These are phyloP conservation scores for Lepisosteus oculatus DNA, from an alignment of 2,113 vertebrate genomes.

Conservation along the genomic window DNA sequence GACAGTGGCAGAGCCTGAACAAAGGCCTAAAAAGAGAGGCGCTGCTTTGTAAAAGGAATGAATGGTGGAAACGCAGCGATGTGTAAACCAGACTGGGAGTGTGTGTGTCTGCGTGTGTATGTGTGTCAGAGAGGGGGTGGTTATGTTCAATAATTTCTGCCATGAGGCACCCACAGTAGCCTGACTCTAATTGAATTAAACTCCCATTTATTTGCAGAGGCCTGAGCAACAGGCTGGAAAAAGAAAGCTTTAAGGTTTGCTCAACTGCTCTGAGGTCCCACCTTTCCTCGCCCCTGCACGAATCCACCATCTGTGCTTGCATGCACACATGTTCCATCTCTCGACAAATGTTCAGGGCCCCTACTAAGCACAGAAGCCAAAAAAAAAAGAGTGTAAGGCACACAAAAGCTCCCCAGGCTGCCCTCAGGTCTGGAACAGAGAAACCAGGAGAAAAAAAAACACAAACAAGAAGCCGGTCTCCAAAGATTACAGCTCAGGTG, in stretches of 20 bases:
- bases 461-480: conserved; percentile 55
- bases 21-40: conserved; percentile 87
- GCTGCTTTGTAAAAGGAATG: conserved; percentile 79
- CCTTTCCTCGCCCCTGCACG: conserved; percentile 87
- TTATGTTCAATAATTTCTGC: conserved; percentile 90
- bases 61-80: conserved; percentile 92
- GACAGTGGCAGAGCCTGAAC: conserved; percentile 87
- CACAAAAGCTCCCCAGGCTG: conserved; percentile 90
- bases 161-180: conserved; percentile 83
- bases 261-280: conserved; percentile 88
- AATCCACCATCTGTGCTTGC: conserved; percentile 96
- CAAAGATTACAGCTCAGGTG: conserved; percentile 83
- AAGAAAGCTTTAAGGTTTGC: conserved; percentile 72
- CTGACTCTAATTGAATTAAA: conserved; percentile 99
- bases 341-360: conserved; percentile 86
- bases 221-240: conserved; percentile 80
- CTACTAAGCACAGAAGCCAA: conserved; percentile 84
- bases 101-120: conserved; percentile 31
- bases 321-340: conserved; percentile 89
- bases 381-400: conserved; percentile 82
- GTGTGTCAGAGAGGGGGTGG: conserved; percentile 46
- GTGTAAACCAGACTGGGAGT: conserved; percentile 90
- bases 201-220: conserved; percentile 93
- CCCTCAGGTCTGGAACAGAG: conserved; percentile 55
- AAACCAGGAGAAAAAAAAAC: conserved; percentile 60